Evolutionary conservation across 2,888 invertebrate species (phyloP), one percentile per base, ranked within the genome.

Genomic region (Ornithoptera alexandrae): DNA sequence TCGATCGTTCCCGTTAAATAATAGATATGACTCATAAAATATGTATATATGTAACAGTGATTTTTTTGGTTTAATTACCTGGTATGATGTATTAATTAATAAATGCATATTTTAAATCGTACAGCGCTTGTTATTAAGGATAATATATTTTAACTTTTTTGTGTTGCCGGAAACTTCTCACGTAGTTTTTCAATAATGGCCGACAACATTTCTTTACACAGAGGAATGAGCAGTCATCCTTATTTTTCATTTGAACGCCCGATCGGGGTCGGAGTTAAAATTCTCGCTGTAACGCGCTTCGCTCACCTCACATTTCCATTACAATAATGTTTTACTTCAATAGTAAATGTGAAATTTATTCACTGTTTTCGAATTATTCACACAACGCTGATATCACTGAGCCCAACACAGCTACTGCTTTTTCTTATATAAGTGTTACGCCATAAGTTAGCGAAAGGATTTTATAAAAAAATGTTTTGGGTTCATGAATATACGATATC

Each of bases 341-440:
- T 74, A 75, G 78, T 77, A 75, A 77, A 78, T 77, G 78, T 79
- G 72, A 79, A 82, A 82, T 81, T 79, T 83, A 85, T 84, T 83
- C 80, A 78, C 75, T 75, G 78, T 78, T 76, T 75, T 75, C 60
- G 36, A 76, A 75, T 80, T 79, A 79, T 78, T 76, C 73, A 75
- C 78, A 77, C 72, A 72, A 72, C 67, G 69, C 67, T 72, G 73
- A 69, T 73, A 75, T 74, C 73, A 68, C 70, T 69, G 76, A 78
- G 77, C 79, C 79, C 75, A 72, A 71, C 39, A 70, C 72, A 63
- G 42, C 22, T 42, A 39, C n/a, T 15, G 53, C 20, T 56, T 57
- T 56, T n/a, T 36, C 39, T 12, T 46, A 53, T 24, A 12, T 61
- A 22, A 8, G 36, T 17, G 36, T 62, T 46, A 20, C 24, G 24